Conservation (phyloP, 2,888 invertebrate species). For the Calliphora vomitoria region DNA sequence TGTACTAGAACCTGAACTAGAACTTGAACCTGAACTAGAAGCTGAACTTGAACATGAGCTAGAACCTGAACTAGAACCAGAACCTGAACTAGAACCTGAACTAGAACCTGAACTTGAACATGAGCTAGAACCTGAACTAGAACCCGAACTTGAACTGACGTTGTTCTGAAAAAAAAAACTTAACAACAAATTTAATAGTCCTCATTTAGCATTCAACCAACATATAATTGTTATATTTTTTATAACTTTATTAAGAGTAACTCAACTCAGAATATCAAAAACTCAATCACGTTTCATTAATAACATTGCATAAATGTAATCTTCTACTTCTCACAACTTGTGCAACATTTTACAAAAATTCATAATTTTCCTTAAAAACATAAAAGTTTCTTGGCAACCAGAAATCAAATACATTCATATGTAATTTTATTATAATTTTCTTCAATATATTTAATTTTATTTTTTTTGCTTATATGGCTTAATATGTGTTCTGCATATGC, state of each 20-base stretch:
- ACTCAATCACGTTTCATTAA: slow-evolving; percentile 30
- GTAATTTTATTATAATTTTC: slow-evolving; percentile 12
- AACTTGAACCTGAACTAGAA: not conserved
- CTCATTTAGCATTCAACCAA: too few species aligned
- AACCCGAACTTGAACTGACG: not conserved
- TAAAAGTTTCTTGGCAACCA: slow-evolving; percentile 55
- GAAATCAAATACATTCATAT: not conserved
- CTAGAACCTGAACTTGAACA: not conserved
- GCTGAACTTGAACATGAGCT: too few species aligned
- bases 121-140: not conserved
- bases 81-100: not conserved
- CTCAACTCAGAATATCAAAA: not conserved
- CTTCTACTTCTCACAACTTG: too few species aligned
- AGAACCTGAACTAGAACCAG: too few species aligned
- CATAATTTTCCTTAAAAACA: slow-evolving; percentile 1
- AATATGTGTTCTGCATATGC: slow-evolving; percentile 46
- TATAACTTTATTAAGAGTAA: too few species aligned
- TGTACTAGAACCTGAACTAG: too few species aligned
- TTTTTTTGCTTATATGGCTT: slow-evolving; percentile 29
- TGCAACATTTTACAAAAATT: not conserved
- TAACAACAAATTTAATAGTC: too few species aligned
- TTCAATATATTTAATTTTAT: not conserved
- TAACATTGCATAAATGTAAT: not conserved
- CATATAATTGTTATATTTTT: too few species aligned
- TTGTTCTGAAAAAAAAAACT: not conserved